These are phyloP conservation scores for Eulemur macaco DNA, from an alignment of 2,113 vertebrate species.

Conservation along the genomic window DNA sequence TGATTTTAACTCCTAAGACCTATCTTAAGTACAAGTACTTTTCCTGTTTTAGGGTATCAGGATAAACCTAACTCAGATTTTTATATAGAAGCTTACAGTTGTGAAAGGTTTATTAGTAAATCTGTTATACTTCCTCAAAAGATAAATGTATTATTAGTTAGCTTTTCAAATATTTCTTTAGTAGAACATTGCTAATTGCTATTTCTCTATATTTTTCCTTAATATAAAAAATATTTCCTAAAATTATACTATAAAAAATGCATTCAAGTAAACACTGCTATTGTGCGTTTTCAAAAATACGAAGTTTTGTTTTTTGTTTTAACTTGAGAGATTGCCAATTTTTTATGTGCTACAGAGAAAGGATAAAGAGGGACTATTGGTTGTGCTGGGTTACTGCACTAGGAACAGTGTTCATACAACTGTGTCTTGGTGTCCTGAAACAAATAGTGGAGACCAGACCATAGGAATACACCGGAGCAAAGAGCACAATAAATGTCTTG, in stretches of 20 bases:
- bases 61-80: background rate
- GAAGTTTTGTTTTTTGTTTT: background rate
- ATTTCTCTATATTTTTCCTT: background rate
- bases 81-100: background rate
- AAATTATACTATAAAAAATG: background rate
- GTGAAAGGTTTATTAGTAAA: background rate
- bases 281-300: background rate
- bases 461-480: background rate
- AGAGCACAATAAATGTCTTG: background rate
- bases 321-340: background rate
- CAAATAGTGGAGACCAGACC: background rate
- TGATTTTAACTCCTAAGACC: background rate
- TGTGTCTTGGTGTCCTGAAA: background rate
- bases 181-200: background rate
- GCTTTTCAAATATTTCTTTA: conserved; percentile 4
- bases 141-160: background rate
- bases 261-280: background rate
- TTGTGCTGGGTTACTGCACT: background rate
- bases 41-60: background rate
- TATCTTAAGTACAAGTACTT: background rate
- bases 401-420: background rate
- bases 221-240: background rate
- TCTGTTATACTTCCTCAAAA: background rate
- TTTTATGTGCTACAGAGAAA: background rate
- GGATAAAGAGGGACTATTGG: background rate